Percentiles rank a stretch among this genome's conserved stretches.
phyloP scores from a whole-genome alignment of 2,888 invertebrate species.

The Rhamnusium bicolor region DNA sequence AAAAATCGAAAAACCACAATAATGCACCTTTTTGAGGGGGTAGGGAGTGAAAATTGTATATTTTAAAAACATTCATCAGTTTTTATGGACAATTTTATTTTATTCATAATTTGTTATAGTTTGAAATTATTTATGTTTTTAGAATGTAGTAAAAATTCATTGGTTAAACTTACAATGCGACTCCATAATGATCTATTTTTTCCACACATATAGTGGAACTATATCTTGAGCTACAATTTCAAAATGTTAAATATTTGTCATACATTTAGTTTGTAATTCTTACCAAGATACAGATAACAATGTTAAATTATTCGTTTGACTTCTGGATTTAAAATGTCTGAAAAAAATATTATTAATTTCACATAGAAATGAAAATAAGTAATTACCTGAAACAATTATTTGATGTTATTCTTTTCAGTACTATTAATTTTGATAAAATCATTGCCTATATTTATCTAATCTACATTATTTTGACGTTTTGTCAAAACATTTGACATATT shows the following conservation, averaged over 20 bases:
- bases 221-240: slow-evolving; percentile 14
- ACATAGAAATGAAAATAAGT: background rate
- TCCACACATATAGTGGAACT: background rate
- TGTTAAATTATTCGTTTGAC: background rate
- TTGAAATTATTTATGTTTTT: too few species aligned
- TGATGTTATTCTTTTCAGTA: background rate
- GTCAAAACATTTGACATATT: background rate
- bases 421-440: slow-evolving; percentile 10
- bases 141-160: too few species aligned
- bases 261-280: background rate
- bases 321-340: background rate
- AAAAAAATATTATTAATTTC: background rate
- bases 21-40: too few species aligned
- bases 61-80: too few species aligned
- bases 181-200: slow-evolving; percentile 10
- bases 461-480: slow-evolving; percentile 1
- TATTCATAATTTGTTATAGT: too few species aligned
- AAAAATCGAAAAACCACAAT: too few species aligned
- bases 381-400: background rate
- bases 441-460: background rate
- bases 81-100: too few species aligned
- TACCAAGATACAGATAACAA: background rate
- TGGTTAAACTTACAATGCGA: background rate
- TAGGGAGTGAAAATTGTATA: too few species aligned
- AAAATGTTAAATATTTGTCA: background rate